These are phyloP conservation scores for Apodemus agrarius DNA, from an alignment of 2,797 vertebrate genomes.

Conservation along the genomic window DNA sequence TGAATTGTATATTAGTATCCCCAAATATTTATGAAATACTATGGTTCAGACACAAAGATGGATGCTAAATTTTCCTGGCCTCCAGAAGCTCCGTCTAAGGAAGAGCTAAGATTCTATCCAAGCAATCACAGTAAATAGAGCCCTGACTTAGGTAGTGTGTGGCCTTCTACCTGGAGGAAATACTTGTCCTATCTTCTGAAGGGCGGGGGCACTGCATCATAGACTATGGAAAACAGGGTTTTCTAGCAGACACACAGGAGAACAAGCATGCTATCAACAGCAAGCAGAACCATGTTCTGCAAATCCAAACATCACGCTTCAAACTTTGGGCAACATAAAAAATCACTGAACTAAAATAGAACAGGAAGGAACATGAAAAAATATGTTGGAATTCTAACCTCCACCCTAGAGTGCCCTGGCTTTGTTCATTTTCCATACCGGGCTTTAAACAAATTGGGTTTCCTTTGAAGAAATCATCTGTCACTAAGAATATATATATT, in stretches of 20 bases:
- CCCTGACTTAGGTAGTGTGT: background rate
- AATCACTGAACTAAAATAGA: background rate
- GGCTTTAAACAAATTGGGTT: background rate
- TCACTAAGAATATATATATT: constrained; percentile 2
- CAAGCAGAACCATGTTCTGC: background rate
- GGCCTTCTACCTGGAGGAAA: background rate
- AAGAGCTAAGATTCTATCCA: background rate
- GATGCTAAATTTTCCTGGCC: background rate
- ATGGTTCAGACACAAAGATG: background rate
- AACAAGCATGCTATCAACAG: background rate
- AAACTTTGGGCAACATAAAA: background rate
- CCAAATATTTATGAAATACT: background rate
- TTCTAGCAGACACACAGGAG: background rate
- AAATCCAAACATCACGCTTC: background rate
- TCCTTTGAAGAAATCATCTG: background rate
- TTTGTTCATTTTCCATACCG: background rate
- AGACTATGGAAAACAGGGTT: background rate
- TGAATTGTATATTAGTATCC: constrained; percentile 6
- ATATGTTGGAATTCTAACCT: background rate
- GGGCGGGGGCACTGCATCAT: background rate
- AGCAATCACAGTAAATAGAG: background rate
- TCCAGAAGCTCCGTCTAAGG: background rate
- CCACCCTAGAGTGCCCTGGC: background rate
- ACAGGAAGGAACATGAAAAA: background rate
- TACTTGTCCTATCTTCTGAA: background rate